Evolutionary conservation across 1,140 invertebrate species (phyloP), one percentile per base, ranked within the genome.

Genomic region (Lysiphlebus fabarum): DNA sequence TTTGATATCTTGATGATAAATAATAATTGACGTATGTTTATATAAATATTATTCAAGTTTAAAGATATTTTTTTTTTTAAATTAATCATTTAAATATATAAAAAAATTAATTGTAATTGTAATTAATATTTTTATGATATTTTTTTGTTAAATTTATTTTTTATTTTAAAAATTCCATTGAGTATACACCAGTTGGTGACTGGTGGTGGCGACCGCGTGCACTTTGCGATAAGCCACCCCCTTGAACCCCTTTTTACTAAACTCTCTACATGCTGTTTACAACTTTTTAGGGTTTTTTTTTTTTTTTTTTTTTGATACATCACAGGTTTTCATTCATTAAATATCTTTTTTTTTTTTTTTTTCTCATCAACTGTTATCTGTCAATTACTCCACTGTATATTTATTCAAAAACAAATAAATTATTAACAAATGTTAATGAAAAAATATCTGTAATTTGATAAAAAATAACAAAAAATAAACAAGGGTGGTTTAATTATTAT

Each of bases 201-300:
- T 74, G 70, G 69, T 69, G 70, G 69, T 70, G 68, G 70, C 67
- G 70, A 73, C 74, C 73, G 74, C 72, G 71, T 74, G 73, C 72
- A 62, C 71, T 70, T 67, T 60, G 68, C 73, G 74, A 76, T 76
- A 75, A 76, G 74, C 73, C 61, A 59, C 62, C 59, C 60, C 63
- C 60, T 26, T 1, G 14, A 50, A 47, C 62, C 54, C 42, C 40
- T 53, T 40, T 6, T 41, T 4, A 1, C 17, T 26, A 26, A 41
- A n/a, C 42, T 58, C 49, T 48, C 33, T 12, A 10, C 56, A 56
- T 33, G 49, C 48, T 26, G 48, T 34, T 51, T 37, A 33, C 33
- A 51, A 51, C 49, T 40, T 57, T 57, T 44, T 45, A 17, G 44
- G 55, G 49, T 40, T 59, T 37, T 49, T 43, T 38, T 42, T 40